Conservation (phyloP, 2,888 invertebrate genomes). For the Chalcosyrphus nemorum region DNA sequence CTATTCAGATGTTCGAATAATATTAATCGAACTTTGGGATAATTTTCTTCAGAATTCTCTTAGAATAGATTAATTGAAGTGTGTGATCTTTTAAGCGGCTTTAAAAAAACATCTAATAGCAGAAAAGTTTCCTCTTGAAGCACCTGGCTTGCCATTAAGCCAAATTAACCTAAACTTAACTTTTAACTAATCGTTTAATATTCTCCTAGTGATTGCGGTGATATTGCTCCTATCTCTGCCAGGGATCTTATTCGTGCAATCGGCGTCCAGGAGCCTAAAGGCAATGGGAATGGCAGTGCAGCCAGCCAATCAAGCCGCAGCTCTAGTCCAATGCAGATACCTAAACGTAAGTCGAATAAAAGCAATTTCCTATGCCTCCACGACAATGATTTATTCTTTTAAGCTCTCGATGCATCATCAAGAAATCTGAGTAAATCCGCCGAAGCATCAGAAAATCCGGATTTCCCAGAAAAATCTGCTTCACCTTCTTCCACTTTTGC, state of each 20-base stretch:
- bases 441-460: slow-evolving; percentile 48
- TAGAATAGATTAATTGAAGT: no score
- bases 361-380: not conserved
- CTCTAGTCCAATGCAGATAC: slow-evolving; percentile 85
- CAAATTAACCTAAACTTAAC: not conserved
- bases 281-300: slow-evolving; percentile 90
- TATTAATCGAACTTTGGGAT: no score
- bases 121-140: no score
- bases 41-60: no score
- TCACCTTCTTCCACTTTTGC: slow-evolving; percentile 57
- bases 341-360: slow-evolving; percentile 81
- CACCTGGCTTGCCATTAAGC: no score
- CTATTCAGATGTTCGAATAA: no score
- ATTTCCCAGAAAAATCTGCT: slow-evolving; percentile 70
- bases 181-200: not conserved
- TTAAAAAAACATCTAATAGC: no score
- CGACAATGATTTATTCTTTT: not conserved
- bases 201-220: slow-evolving; percentile 81
- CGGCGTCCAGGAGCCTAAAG: slow-evolving; percentile 86
- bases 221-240: slow-evolving; percentile 83
- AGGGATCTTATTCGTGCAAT: slow-evolving; percentile 89
- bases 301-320: slow-evolving; percentile 85
- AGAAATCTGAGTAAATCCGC: slow-evolving; percentile 48
- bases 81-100: no score
- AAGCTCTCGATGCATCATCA: slow-evolving; percentile 29